These are phyloP conservation scores for Catharus bicknelli DNA, from an alignment of 2,113 vertebrate genomes.

Conservation along the genomic window DNA sequence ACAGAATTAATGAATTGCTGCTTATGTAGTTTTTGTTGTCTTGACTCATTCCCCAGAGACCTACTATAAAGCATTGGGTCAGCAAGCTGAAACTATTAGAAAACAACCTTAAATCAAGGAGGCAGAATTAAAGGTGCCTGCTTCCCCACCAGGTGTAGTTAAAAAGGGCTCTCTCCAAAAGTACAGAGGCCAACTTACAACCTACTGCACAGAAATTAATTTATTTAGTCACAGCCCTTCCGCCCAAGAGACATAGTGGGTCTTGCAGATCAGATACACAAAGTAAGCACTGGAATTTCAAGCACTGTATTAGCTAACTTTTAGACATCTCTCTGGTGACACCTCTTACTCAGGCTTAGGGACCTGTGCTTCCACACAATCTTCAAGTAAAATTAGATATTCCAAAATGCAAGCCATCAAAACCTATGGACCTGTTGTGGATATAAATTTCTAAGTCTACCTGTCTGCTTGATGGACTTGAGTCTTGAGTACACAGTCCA, in stretches of 20 bases:
- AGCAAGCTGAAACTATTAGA: not conserved
- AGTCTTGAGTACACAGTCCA: not conserved
- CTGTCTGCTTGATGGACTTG: not conserved
- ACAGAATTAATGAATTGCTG: not conserved
- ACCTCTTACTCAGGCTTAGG: not conserved
- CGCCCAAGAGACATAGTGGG: not conserved
- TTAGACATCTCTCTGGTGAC: not conserved
- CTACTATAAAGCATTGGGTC: not conserved
- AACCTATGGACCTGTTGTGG: not conserved
- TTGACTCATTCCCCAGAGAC: not conserved
- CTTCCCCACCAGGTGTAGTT: not conserved
- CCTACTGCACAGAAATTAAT: not conserved
- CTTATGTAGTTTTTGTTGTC: not conserved
- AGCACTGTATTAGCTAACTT: not conserved
- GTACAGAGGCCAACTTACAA: not conserved
- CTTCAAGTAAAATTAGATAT: not conserved
- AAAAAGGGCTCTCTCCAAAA: not conserved
- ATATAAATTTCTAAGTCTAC: not conserved
- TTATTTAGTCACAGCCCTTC: not conserved
- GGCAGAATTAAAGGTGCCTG: not conserved
- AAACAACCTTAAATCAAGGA: not conserved
- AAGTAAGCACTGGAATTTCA: not conserved
- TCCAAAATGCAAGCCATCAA: not conserved
- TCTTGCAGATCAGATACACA: not conserved
- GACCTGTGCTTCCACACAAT: not conserved